A percentile compares a stretch with the other conserved stretches of the same genome.
Conservation (phyloP, 2,113 vertebrate genomes). For the Nothoprocta perdicaria region DNA sequence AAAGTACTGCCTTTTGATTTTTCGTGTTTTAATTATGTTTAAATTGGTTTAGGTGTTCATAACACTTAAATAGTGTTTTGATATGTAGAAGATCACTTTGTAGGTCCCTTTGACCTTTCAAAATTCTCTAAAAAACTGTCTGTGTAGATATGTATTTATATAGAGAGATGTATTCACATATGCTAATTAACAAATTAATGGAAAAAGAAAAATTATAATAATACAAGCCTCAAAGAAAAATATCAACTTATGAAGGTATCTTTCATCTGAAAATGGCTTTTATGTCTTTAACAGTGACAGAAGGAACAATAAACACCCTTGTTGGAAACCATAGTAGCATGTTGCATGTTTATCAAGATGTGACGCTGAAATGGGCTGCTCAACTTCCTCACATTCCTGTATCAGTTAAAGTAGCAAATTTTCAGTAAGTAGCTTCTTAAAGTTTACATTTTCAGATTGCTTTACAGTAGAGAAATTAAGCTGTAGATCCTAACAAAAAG, state of each 20-base stretch:
- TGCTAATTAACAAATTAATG: background rate
- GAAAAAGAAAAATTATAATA: background rate
- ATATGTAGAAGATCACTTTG: no score
- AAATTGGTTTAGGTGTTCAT: no score
- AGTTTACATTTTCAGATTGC: background rate
- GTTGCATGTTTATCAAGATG: conserved; percentile 93
- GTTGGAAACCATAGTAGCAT: conserved; percentile 91
- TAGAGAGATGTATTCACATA: background rate
- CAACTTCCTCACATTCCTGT: conserved; percentile 90
- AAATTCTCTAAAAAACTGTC: background rate
- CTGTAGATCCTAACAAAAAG: background rate
- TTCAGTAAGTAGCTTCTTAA: conserved; percentile 84
- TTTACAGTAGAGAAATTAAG: background rate
- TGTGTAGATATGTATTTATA: background rate
- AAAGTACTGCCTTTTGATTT: no score
- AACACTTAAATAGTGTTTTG: no score
- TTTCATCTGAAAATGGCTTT: conserved; percentile 3
- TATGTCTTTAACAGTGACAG: conserved; percentile 81
- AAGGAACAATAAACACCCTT: conserved; percentile 89
- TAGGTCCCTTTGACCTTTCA: background rate
- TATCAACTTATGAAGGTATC: background rate
- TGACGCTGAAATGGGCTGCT: conserved; percentile 92
- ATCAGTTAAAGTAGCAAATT: conserved; percentile 85
- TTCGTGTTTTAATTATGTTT: no score
- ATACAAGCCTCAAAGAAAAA: background rate